A percentile compares a stretch with the other conserved stretches of the same genome.
These are phyloP conservation scores for Salvelinus alpinus DNA, from an alignment of 2,113 vertebrate species.

Conservation along the genomic window DNA sequence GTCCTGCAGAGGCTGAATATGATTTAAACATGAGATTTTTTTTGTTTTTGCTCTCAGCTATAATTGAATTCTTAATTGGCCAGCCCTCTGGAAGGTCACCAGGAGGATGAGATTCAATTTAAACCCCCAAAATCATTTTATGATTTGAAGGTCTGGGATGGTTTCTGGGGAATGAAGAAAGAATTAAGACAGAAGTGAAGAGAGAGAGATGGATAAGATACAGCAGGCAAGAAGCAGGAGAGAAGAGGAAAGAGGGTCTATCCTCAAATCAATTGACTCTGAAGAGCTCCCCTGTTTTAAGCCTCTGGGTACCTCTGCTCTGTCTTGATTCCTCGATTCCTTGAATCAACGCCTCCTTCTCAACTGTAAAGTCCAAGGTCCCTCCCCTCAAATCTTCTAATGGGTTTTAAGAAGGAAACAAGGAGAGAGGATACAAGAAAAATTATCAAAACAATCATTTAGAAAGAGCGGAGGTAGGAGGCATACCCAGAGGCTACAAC, in stretches of 20 bases:
- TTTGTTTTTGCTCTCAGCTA: conserved; percentile 66
- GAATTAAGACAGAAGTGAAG: not conserved
- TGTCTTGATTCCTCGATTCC: too few relatives aligned
- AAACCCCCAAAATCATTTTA: conserved; percentile 46
- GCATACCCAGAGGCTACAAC: too few relatives aligned
- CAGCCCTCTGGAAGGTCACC: conserved; percentile 61
- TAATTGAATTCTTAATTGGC: conserved; percentile 78
- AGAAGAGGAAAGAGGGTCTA: too few relatives aligned
- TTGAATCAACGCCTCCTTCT: too few relatives aligned
- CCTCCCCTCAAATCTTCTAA: too few relatives aligned
- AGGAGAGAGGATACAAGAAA: not conserved
- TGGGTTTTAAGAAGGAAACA: not conserved
- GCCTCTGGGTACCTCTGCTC: too few relatives aligned
- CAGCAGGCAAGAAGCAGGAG: too few relatives aligned
- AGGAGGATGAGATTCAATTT: conserved; percentile 62
- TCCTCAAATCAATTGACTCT: too few relatives aligned
- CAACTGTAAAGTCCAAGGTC: too few relatives aligned
- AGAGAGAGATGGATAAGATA: not conserved
- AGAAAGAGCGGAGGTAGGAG: too few relatives aligned
- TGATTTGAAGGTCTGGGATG: conserved; percentile 24
- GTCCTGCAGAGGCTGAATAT: conserved; percentile 37
- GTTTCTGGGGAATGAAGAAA: not conserved
- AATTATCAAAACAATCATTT: too few relatives aligned
- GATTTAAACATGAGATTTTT: conserved; percentile 70
- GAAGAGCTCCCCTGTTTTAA: too few relatives aligned